Evolutionary conservation across 2,797 vertebrate genomes (phyloP).

Genomic region (Darevskia mixta): DNA sequence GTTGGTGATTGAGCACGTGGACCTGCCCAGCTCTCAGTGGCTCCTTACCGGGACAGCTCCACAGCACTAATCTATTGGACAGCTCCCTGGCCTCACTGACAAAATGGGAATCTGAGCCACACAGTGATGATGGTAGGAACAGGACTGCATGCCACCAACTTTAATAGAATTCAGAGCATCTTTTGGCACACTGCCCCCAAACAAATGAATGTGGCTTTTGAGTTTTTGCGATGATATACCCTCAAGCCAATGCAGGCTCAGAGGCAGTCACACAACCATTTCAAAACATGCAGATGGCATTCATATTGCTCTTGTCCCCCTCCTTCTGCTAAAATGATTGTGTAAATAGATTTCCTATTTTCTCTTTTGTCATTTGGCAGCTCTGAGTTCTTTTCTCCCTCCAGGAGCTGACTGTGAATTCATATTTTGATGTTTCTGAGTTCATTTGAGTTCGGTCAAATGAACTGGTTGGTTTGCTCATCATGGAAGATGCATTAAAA

Average conservation of each 20-base stretch:
- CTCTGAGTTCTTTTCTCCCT: neutral
- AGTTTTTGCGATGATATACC: neutral
- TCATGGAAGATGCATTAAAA: no score
- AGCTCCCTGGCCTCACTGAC: no score
- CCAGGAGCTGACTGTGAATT: neutral
- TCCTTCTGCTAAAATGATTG: neutral
- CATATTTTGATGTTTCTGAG: conserved; percentile 25
- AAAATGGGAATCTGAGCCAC: neutral
- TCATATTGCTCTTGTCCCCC: neutral
- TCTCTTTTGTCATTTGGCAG: neutral
- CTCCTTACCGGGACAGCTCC: neutral
- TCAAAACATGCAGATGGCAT: neutral
- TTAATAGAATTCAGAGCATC: neutral
- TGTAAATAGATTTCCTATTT: neutral
- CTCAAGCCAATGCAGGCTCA: neutral
- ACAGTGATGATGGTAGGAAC: neutral
- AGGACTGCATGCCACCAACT: neutral
- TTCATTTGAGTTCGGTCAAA: conserved; percentile 27
- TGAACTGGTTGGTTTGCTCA: conserved; percentile 14
- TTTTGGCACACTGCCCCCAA: neutral
- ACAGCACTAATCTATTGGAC: neutral
- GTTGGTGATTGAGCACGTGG: neutral
- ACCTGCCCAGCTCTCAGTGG: neutral
- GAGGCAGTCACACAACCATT: neutral
- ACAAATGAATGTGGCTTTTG: neutral